phyloP scores from a whole-genome alignment of 2,797 vertebrate species.

The Loris lydekkerianus region DNA sequence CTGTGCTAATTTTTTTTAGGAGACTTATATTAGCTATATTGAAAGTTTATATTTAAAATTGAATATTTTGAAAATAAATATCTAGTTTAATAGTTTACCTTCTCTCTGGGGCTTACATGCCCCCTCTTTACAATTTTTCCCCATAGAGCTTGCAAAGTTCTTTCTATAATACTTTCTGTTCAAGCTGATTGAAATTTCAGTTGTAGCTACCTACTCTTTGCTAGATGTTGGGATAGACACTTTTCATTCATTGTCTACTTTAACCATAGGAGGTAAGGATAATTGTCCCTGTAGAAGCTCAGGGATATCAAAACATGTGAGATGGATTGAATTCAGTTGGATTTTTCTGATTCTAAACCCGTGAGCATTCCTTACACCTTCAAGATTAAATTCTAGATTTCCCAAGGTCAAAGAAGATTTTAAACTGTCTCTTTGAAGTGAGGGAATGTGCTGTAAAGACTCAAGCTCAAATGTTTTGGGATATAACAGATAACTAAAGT shows the following conservation, averaged over 20 bases:
- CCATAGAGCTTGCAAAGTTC: neutral
- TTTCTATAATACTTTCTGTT: neutral
- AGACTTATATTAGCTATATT: neutral
- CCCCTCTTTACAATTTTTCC: neutral
- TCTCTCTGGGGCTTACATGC: neutral
- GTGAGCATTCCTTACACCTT: neutral
- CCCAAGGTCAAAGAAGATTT: neutral
- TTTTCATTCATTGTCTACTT: neutral
- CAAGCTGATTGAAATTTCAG: neutral
- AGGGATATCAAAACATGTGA: neutral
- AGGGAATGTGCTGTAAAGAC: neutral
- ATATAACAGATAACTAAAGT: neutral
- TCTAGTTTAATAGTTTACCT: neutral
- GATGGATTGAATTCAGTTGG: neutral
- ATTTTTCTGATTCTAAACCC: neutral
- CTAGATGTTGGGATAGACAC: neutral
- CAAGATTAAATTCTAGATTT: conserved; percentile 14
- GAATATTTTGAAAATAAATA: neutral
- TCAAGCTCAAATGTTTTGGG: neutral
- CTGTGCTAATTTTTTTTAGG: conserved; percentile 7
- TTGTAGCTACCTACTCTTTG: neutral
- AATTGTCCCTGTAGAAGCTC: neutral
- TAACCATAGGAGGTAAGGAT: neutral
- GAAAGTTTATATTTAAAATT: neutral
- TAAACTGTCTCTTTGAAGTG: neutral